Percentiles rank a stretch among this genome's conserved stretches.
Conservation (phyloP, 2,888 invertebrate genomes). For the Tuberolachnus salignus region DNA sequence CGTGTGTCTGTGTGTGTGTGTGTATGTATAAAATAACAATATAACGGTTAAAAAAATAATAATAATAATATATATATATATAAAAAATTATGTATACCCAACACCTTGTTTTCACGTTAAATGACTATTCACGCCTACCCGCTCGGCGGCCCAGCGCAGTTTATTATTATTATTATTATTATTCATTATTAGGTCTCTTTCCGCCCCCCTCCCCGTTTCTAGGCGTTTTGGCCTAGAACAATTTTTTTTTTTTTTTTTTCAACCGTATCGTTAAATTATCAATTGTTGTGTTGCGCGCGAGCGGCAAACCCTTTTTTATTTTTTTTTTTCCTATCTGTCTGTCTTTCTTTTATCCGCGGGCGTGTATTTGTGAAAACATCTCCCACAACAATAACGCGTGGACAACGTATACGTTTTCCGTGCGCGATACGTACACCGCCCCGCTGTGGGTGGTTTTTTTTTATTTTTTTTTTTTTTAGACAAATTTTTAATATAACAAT, state of each 20-base stretch:
- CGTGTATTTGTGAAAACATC: too few relatives aligned
- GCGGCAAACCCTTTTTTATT: slow-evolving; percentile 28
- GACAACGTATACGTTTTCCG: slow-evolving; percentile 2
- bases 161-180: slow-evolving; percentile 16
- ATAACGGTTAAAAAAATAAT: slow-evolving; percentile 49
- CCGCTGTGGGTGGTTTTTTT: background rate
- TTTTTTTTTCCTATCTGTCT: too few relatives aligned
- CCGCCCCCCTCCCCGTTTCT: too few relatives aligned
- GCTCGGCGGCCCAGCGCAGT: slow-evolving; percentile 7
- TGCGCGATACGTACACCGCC: too few relatives aligned
- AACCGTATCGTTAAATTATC: slow-evolving; percentile 39
- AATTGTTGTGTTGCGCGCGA: slow-evolving; percentile 19
- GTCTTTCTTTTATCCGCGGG: too few relatives aligned
- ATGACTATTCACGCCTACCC: slow-evolving; percentile 54
- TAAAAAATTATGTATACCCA: slow-evolving; percentile 49
- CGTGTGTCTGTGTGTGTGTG: background rate
- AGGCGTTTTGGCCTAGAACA: slow-evolving; percentile 29
- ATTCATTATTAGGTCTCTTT: slow-evolving; percentile 43
- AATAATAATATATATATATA: too few relatives aligned
- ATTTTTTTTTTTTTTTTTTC: slow-evolving; percentile 16
- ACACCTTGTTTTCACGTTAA: slow-evolving; percentile 55
- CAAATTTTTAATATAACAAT: too few relatives aligned
- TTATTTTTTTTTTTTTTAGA: background rate
- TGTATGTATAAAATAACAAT: slow-evolving; percentile 3
- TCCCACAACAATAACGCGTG: background rate